Evolutionary conservation across 1,140 invertebrate species (phyloP), one percentile per base, ranked within the genome.

Genomic region (Drosophila mayri): DNA sequence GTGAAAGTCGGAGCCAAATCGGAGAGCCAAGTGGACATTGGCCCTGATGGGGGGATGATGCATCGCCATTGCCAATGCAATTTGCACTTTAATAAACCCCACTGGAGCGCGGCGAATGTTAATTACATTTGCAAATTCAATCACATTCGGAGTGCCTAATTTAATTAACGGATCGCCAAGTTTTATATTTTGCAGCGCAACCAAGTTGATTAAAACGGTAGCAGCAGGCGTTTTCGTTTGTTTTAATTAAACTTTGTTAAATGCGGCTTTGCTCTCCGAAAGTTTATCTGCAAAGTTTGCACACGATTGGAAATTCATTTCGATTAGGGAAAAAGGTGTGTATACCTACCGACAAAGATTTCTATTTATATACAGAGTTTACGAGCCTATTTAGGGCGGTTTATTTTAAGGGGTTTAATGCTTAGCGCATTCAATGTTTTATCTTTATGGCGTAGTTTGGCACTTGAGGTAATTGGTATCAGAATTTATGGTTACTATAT

Each of bases 111-210:
- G 16, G 28, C 54, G 60, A 75, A 38, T 71, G 64, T 71, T 80
- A 83, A 87, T 88, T 80, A 77, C 52, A 70, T 44, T 76, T 84
- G 76, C 71, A 77, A 84, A 84, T 87, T 79, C 50, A 88, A 88
- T 84, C 61, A 74, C 70, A 52, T 37, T 72, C 22, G 37, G n/a
- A 43, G 14, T 18, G 50, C 46, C 66, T 88, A 80, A 86, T 86
- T 87, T 66, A 86, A 86, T 87, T 87, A 79, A 76, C 79, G 46
- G 28, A 49, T 67, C 44, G 52, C 62, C 35, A 49, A 61, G 18
- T 50, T 81, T 77, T 74, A 77, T 74, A 74, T 73, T 75, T 66
- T 68, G 55, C 46, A 30, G 50, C 46, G 41, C 20, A 46, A 25
- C 12, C 18, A 32, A 60, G 14, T 76, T 76, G 40, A 52, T 66